Conservation (phyloP, 2,113 vertebrate genomes). For the Hemiscyllium ocellatum region DNA sequence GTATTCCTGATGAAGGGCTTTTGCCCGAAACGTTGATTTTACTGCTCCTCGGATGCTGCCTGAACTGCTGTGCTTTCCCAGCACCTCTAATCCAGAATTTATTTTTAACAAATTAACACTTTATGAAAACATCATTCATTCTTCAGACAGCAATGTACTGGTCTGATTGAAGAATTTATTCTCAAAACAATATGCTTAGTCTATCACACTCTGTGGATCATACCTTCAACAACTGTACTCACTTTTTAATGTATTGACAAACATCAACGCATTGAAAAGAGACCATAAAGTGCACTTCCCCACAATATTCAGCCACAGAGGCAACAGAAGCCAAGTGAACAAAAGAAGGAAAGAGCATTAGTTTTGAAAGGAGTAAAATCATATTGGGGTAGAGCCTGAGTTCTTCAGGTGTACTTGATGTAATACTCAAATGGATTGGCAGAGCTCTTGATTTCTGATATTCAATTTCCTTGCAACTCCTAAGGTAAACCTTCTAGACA, state of each 20-base stretch:
- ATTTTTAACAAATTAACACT: not conserved
- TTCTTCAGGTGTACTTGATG: not conserved
- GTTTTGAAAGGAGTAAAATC: not conserved
- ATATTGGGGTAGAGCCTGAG: not conserved
- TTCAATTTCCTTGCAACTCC: not conserved
- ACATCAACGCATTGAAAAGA: not conserved
- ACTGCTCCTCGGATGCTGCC: no score
- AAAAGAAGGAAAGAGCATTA: not conserved
- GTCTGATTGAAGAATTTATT: not conserved
- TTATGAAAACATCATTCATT: not conserved
- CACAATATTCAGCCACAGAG: not conserved
- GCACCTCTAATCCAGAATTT: no score
- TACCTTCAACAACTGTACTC: not conserved
- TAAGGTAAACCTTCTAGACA: not conserved
- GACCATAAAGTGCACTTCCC: not conserved
- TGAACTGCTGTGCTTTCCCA: no score
- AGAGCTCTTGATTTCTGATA: not conserved
- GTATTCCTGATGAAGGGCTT: no score
- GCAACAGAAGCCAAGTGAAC: not conserved
- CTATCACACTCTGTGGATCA: not conserved
- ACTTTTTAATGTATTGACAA: not conserved
- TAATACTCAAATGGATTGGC: not conserved
- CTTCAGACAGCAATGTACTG: not conserved
- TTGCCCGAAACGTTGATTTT: no score
- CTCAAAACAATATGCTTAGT: not conserved